Evolutionary conservation across 2,797 vertebrate species (phyloP).

Genomic region (Argyrosomus regius): DNA sequence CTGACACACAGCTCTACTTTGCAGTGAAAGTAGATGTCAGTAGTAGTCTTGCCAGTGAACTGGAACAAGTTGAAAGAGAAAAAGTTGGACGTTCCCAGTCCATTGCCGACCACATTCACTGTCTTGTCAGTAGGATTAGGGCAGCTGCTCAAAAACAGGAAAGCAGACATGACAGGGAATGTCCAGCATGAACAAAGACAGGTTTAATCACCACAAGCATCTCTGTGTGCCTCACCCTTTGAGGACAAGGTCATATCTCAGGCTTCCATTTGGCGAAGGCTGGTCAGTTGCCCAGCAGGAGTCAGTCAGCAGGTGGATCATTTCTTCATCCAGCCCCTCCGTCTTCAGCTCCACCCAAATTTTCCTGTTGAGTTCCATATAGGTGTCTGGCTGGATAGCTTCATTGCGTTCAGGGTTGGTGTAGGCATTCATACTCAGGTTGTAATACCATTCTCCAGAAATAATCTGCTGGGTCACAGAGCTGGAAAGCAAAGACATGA

Average conservation of each 20-base stretch:
- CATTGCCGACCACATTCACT: conserved; percentile 40
- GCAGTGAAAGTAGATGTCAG: conserved; percentile 59
- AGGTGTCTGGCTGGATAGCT: background rate
- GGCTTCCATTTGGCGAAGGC: conserved; percentile 19
- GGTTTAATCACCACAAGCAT: background rate
- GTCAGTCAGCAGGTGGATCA: conserved; percentile 39
- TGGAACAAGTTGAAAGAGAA: conserved; percentile 62
- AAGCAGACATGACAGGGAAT: background rate
- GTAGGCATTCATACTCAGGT: conserved; percentile 54
- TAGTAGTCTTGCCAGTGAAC: conserved; percentile 22
- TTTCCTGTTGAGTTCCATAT: conserved; percentile 35
- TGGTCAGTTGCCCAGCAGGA: conserved; percentile 66
- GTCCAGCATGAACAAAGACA: background rate
- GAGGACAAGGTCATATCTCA: conserved; percentile 57
- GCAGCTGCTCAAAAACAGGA: conserved; percentile 51
- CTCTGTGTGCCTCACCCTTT: conserved; percentile 47
- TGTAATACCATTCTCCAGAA: conserved; percentile 59
- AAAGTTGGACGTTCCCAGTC: conserved; percentile 43
- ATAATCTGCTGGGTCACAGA: conserved; percentile 34
- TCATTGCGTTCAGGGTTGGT: background rate
- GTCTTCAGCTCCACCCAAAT: conserved; percentile 60
- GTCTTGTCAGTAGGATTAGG: conserved; percentile 54
- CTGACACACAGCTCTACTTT: conserved; percentile 49
- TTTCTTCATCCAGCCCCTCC: conserved; percentile 28
- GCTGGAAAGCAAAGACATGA: conserved; percentile 37